A percentile compares a stretch with the other conserved stretches of the same genome.
Evolutionary conservation across 1,140 invertebrate species (phyloP).

Genomic region (Penaeus chinensis): DNA sequence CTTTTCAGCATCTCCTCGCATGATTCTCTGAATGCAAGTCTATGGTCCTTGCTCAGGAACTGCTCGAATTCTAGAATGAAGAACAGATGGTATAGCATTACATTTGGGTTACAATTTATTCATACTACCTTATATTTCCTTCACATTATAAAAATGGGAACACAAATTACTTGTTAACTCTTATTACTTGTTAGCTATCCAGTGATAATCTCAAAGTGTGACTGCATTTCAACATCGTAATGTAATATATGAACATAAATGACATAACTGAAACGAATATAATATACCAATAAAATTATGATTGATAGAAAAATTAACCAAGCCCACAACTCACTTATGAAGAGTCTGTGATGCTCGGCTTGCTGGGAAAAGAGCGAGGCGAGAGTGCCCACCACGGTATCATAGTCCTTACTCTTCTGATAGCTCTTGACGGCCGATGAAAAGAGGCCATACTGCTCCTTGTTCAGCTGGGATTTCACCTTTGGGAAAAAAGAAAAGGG

Average conservation of each 20-base stretch:
- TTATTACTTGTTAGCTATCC: too few relatives aligned
- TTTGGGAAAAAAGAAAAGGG: not conserved
- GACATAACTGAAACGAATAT: not conserved
- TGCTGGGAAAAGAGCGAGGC: slow-evolving; percentile 25
- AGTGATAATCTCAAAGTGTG: too few relatives aligned
- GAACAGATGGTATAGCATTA: not conserved
- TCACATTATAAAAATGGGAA: not conserved
- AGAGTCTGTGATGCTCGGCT: slow-evolving; percentile 37
- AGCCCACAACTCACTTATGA: slow-evolving; percentile 43
- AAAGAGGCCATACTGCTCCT: slow-evolving; percentile 47
- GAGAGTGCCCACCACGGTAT: slow-evolving; percentile 21
- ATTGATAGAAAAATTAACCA: not conserved
- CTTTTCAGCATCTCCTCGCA: not conserved
- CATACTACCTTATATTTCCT: not conserved
- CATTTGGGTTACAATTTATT: not conserved
- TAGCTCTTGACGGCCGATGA: slow-evolving; percentile 54
- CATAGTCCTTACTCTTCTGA: slow-evolving; percentile 39
- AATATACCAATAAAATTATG: not conserved
- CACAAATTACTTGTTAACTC: too few relatives aligned
- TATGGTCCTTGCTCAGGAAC: slow-evolving; percentile 4
- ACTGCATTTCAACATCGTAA: too few relatives aligned
- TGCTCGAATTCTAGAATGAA: not conserved
- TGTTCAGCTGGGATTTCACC: slow-evolving; percentile 49
- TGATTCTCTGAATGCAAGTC: not conserved
- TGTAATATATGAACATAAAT: too few relatives aligned